These are phyloP conservation scores for Pterocles orientalis DNA, from an alignment of 2,113 vertebrate species.

Conservation along the genomic window DNA sequence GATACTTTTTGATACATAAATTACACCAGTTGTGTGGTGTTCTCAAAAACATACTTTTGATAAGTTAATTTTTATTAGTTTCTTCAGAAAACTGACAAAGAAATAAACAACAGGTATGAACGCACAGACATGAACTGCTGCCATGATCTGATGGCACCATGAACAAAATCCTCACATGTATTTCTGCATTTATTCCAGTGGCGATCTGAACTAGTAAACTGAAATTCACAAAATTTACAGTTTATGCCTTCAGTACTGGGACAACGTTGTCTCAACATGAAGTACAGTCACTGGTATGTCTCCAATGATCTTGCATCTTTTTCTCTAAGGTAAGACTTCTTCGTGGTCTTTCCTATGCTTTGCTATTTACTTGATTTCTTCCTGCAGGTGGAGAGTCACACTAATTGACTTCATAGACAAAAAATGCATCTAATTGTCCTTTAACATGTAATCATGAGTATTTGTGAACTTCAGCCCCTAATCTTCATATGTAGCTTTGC, in stretches of 20 bases:
- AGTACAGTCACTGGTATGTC: not conserved
- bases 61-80: not conserved
- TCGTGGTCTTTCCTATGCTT: not conserved
- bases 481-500: not conserved
- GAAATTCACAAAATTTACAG: not conserved
- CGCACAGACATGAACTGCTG: not conserved
- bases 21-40: not conserved
- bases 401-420: not conserved
- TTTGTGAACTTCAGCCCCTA: not conserved
- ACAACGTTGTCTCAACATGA: not conserved
- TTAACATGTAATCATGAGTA: not conserved
- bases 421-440: not conserved
- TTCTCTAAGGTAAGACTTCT: not conserved
- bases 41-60: not conserved
- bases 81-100: not conserved
- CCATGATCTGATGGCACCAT: not conserved
- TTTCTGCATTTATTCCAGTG: not conserved
- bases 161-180: not conserved
- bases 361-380: not conserved
- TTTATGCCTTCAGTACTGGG: not conserved
- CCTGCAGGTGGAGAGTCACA: not conserved
- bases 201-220: not conserved
- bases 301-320: not conserved
- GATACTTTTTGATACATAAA: not conserved
- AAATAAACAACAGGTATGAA: not conserved